Evolutionary conservation across 2,888 invertebrate species (phyloP), one percentile per base, ranked within the genome.

Genomic region (Acleris sparsana): DNA sequence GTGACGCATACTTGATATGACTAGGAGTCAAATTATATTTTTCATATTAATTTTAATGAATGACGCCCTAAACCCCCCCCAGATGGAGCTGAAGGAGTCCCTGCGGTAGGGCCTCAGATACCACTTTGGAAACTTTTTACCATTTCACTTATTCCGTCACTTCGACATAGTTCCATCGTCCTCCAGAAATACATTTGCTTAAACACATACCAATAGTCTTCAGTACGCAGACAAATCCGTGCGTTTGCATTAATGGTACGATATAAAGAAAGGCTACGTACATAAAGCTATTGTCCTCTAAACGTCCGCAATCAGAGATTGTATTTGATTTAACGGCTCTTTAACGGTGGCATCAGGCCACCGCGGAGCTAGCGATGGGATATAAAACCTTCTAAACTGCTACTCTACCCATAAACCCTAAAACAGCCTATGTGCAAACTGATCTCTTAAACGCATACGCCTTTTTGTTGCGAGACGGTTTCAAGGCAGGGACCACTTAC

Each of bases 301-400:
- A 57, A 46, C 57, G 44, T 16, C 57, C 57, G 57, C 57, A 57
- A 57, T 57, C 57, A 57, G 46, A 57, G 57, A 57, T 46, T 57
- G 57, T 57, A 57, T 57, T 57, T 44, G 57, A 57, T 57, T 57
- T 57, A 46, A 57, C 57, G 46, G 25, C 53, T 5, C 63, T 72
- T 71, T 73, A 72, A 74, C 72, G 71, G 70, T 62, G 68, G 70
- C 70, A 72, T 71, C 70, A 73, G 72, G 70, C 71, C 70, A 52
- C 62, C 69, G 66, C 63, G 68, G 70, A 68, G 70, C 70, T 67
- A 63, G 68, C 59, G 69, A 72, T 71, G 70, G 71, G 68, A 70
- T 72, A 68, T 75, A 74, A 74, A 75, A 71, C 69, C 72, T 69
- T 71, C 70, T 70, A 57, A 43, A 43, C 25, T n/a, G 57, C 57